A percentile compares a stretch with the other conserved stretches of the same genome.
phyloP scores from a whole-genome alignment of 2,113 vertebrate genomes.

The Rhea pennata region DNA sequence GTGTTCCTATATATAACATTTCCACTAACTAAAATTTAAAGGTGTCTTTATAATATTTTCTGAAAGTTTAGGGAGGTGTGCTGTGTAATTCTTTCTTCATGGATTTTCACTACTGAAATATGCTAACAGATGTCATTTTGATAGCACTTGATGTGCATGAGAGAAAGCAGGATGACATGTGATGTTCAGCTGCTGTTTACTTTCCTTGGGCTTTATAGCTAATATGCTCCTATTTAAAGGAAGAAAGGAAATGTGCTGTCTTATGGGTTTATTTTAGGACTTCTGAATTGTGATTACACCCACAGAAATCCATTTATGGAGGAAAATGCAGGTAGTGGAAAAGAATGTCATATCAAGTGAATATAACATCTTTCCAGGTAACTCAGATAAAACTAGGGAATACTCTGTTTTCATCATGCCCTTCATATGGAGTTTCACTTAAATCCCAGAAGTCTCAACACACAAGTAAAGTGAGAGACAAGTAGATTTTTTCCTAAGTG shows the following conservation, averaged over 20 bases:
- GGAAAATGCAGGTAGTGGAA: background rate
- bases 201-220: background rate
- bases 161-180: background rate
- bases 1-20: background rate
- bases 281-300: background rate
- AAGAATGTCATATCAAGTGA: background rate
- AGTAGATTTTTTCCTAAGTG: background rate
- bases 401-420: background rate
- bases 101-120: background rate
- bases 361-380: background rate
- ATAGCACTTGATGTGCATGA: rapidly evolving
- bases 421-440: background rate
- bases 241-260: background rate
- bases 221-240: background rate
- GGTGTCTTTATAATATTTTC: background rate
- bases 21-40: background rate
- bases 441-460: background rate
- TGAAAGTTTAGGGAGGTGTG: background rate
- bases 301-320: background rate
- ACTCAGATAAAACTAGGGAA: background rate
- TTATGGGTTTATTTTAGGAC: background rate
- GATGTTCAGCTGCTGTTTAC: background rate
- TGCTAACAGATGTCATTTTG: background rate
- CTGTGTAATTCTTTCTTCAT: background rate
- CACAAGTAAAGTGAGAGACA: background rate